Evolutionary conservation across 2,888 invertebrate genomes (phyloP), one percentile per base, ranked within the genome.

Genomic region (Pimpla rufipes): DNA sequence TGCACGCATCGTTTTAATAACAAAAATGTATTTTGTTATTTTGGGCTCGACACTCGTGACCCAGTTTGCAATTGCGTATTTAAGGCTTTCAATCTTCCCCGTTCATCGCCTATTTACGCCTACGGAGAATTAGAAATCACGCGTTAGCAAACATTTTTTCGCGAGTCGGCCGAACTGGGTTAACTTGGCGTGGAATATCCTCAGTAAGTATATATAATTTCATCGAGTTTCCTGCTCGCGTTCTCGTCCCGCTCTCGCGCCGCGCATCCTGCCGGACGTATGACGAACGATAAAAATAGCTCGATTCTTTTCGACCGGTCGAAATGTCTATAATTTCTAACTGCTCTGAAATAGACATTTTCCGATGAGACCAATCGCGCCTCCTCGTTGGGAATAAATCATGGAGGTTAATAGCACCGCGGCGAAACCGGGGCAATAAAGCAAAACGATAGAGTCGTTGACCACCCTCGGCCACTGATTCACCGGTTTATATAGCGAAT

Each of bases 311-410:
- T 35, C 23, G 6, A 57, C 29, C 23, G 42, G 18, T 18, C 11
- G 16, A 37, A 45, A 42, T 42, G 55, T 42, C 57, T 23, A 16
- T 70, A 37, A 70, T 70, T 70, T 23, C n/a, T 42, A 55, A 13
- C 55, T 40, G 42, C 29, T 42, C 16, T 29, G 4, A 42, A 29
- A 71, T 59, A 29, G 23, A 59, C 57, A 42, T 71, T 57, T 45
- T 57, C 71, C 71, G 57, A 11, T 71, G 13, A 29, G 42, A 59
- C 29, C 16, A n/a, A 71, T 71, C 35, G 23, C 55, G 55, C 13
- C 55, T 23, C 21, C n/a, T 40, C n/a, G 18, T n/a, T n/a, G n/a
- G n/a, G 47, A 67, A 67, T 50, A 35, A 21, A 55, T 55, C 35
- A 52, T 13, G 21, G 42, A 13, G 50, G 47, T 37, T 10, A 29